These are phyloP conservation scores for Schizotus pectinicornis DNA, from an alignment of 2,888 invertebrate species.

Conservation along the genomic window DNA sequence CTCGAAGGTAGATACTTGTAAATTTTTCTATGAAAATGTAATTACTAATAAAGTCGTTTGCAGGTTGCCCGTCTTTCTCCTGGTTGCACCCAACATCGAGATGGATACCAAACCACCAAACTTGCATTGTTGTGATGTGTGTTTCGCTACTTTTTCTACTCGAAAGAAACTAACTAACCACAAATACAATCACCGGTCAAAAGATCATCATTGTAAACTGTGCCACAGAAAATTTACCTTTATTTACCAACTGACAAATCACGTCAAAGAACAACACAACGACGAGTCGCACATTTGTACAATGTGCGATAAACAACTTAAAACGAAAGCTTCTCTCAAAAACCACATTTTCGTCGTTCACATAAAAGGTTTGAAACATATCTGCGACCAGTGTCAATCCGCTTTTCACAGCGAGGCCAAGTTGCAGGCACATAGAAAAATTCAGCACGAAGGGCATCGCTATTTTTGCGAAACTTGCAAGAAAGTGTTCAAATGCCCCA, in stretches of 20 bases:
- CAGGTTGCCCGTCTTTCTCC: too few species aligned
- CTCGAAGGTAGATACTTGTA: too few species aligned
- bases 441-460: constrained; percentile 21
- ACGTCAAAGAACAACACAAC: neutral
- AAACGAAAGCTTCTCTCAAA: neutral
- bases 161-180: too few species aligned
- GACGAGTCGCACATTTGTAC: neutral
- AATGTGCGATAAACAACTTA: too few species aligned
- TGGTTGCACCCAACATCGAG: too few species aligned
- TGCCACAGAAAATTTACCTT: constrained; percentile 1
- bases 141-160: too few species aligned
- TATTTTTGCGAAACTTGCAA: too few species aligned
- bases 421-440: neutral
- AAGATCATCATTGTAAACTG: neutral
- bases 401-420: constrained; percentile 16
- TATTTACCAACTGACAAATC: neutral
- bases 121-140: too few species aligned
- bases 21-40: too few species aligned
- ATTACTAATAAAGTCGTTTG: too few species aligned
- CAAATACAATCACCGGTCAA: neutral
- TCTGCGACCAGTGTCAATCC: constrained; percentile 31
- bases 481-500: too few species aligned
- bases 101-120: too few species aligned
- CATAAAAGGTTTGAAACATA: constrained; percentile 42
- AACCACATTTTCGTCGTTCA: constrained; percentile 46